Evolutionary conservation across 1,140 invertebrate genomes (phyloP).

Genomic region (Amphibalanus amphitrite): DNA sequence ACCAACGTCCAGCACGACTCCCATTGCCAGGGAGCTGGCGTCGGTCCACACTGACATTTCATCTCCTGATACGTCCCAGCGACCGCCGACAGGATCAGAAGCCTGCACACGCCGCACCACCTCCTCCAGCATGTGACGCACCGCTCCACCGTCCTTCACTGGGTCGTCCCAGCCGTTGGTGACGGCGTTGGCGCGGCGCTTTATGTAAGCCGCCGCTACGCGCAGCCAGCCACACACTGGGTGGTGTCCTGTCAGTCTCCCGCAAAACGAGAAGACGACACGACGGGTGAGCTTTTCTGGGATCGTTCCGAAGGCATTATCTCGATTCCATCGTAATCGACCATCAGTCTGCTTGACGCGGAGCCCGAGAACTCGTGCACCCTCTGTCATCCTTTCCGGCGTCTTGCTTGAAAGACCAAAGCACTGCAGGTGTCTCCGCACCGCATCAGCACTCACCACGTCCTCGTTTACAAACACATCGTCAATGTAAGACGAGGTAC

Average conservation of each 20-base stretch:
- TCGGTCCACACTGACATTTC: slow-evolving; percentile 10
- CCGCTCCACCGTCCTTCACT: slow-evolving; percentile 1
- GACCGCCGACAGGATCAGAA: slow-evolving; percentile 5
- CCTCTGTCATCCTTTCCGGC: background rate
- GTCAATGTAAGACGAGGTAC: slow-evolving; percentile 1
- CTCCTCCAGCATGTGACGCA: slow-evolving; percentile 2
- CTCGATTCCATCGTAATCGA: background rate
- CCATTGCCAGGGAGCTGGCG: slow-evolving; percentile 9
- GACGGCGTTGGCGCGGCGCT: slow-evolving; percentile 7
- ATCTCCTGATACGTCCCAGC: slow-evolving; percentile 4
- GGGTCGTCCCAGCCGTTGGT: slow-evolving; percentile 5
- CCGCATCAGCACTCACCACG: background rate
- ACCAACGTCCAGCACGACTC: slow-evolving; percentile 5
- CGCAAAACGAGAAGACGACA: background rate
- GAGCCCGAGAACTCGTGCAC: slow-evolving; percentile 4
- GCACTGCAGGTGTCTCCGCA: background rate
- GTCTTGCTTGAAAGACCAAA: slow-evolving; percentile 1
- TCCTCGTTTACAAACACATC: slow-evolving; percentile 9
- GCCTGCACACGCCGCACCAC: background rate
- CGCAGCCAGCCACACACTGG: slow-evolving; percentile 10
- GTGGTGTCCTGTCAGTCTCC: slow-evolving; percentile 6
- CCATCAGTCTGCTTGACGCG: background rate
- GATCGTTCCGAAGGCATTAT: background rate
- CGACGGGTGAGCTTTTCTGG: background rate
- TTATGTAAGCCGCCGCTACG: slow-evolving; percentile 8